These are phyloP conservation scores for Leucozona laternaria DNA, from an alignment of 2,888 invertebrate species.

Conservation along the genomic window DNA sequence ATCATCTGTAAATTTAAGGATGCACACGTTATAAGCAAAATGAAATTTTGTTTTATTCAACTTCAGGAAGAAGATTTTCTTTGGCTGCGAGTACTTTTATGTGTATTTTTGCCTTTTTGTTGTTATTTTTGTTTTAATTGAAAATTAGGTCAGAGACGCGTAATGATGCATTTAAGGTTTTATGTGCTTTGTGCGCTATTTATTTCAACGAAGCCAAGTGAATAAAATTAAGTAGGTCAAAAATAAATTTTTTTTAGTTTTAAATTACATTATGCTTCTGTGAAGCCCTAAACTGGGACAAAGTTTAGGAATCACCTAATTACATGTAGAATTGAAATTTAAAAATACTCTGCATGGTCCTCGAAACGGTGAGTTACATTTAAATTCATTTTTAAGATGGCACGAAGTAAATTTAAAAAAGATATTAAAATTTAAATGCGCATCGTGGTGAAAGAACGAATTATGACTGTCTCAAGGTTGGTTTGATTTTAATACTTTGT, in stretches of 20 bases:
- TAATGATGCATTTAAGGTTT: neutral
- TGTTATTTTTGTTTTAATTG: neutral
- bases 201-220: neutral
- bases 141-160: neutral
- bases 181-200: neutral
- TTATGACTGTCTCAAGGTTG: too few relatives aligned
- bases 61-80: neutral
- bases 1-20: slow-evolving; percentile 9
- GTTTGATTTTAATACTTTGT: too few relatives aligned
- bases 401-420: too few relatives aligned
- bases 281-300: too few relatives aligned
- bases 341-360: too few relatives aligned
- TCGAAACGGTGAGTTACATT: too few relatives aligned
- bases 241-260: neutral
- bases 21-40: slow-evolving; percentile 2
- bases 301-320: too few relatives aligned
- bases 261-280: too few relatives aligned
- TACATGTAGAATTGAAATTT: too few relatives aligned
- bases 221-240: neutral
- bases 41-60: neutral
- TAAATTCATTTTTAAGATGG: too few relatives aligned
- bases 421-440: too few relatives aligned
- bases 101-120: neutral
- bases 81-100: neutral
- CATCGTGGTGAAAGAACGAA: too few relatives aligned